Base-by-base conservation (phyloP, 2,113 vertebrate genomes). In the Triplophysa tibetana region DNA sequence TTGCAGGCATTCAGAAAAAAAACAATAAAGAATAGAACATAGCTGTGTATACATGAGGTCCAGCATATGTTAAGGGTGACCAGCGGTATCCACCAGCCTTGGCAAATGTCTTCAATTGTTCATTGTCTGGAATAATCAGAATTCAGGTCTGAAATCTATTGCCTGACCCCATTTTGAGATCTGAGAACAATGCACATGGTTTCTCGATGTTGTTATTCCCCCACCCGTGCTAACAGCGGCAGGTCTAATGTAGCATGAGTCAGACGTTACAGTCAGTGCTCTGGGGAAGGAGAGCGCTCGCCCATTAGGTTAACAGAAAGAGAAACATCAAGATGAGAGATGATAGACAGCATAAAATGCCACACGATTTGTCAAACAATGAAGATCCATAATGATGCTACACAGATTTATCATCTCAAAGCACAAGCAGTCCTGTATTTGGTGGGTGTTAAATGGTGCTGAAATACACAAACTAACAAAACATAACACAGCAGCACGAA, bases 201-300 rank as follows among this genome's bases (percentile, higher is more conserved):
- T 14, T 17, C 33, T 66, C 45, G 10, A 7, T 77, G 21, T 65
- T 29, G 8, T 2, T 45, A 9, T 56, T 16, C 33, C 26, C 62
- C 41, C 70, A 75, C 70, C 23, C 38, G 41, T 78, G 68, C 50
- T 65, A 73, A 82, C 81, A 66, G 62, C 12, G n/a, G 54, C 76
- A 66, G 72, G 81, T 78, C 64, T 81, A 83, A 83, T 81, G 75
- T 78, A 81, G 48, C 66, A 83, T 78, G 84, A 79, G 77, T 81
- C 80, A 66, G 52, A 83, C 60, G 73, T 79, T 75, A 78, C 43
- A 45, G 66, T 58, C 65, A 38, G 61, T 41, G 75, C 79, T 78
- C 70, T 23, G 26, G 65, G 65, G 48, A 60, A 65, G 33, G n/a
- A 72, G 33, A 66, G 38, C 79, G 56, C 41, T 43, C 23, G 66